These are phyloP conservation scores for Drosophila kanekoi DNA, from an alignment of 2,888 invertebrate species.

Conservation along the genomic window DNA sequence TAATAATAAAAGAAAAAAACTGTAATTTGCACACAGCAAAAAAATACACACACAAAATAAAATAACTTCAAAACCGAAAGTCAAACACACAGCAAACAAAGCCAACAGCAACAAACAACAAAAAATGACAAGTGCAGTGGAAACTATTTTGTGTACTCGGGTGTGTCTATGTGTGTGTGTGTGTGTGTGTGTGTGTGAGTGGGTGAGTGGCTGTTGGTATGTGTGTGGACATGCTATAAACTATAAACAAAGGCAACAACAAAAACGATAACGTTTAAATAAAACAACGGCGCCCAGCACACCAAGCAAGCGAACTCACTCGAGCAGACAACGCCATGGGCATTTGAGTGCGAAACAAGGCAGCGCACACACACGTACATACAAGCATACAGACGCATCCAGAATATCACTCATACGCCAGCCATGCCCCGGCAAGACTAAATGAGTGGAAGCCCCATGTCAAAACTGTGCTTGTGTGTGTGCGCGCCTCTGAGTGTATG, in stretches of 20 bases:
- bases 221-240: slow-evolving; percentile 56
- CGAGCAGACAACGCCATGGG: slow-evolving; percentile 73
- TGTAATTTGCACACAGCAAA: slow-evolving; percentile 30
- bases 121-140: slow-evolving; percentile 27
- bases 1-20: slow-evolving; percentile 41
- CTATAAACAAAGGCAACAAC: slow-evolving; percentile 75
- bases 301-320: slow-evolving; percentile 68
- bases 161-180: slow-evolving; percentile 6
- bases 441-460: slow-evolving; percentile 64
- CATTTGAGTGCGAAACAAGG: slow-evolving; percentile 69
- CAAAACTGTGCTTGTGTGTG: slow-evolving; percentile 23
- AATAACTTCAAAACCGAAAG: slow-evolving; percentile 49
- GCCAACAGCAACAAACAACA: slow-evolving; percentile 10
- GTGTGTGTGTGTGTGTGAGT: slow-evolving; percentile 1
- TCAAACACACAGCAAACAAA: slow-evolving; percentile 44
- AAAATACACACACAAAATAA: slow-evolving; percentile 23
- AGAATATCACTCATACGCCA: slow-evolving; percentile 76
- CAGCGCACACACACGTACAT: slow-evolving; percentile 25
- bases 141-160: slow-evolving; percentile 47
- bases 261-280: slow-evolving; percentile 78
- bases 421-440: slow-evolving; percentile 55
- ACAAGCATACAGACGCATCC: slow-evolving; percentile 14
- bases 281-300: slow-evolving; percentile 77
- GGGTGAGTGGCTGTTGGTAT: slow-evolving; percentile 4
- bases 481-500: not conserved